Conservation (phyloP, 2,113 vertebrate genomes). For the Osmerus mordax region DNA sequence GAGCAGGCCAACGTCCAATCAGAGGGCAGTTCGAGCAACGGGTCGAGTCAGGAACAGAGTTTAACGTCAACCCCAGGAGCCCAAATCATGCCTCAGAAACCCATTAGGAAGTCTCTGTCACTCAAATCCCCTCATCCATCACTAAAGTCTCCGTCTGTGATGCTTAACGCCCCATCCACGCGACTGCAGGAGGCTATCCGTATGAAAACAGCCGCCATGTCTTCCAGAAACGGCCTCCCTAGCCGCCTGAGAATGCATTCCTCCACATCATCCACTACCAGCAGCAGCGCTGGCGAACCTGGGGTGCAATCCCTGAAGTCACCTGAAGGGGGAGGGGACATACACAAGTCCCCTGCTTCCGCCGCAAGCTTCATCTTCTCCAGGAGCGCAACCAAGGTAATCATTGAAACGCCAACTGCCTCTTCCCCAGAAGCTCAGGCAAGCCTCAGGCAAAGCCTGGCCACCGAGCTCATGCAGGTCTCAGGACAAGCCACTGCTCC, state of each 20-base stretch:
- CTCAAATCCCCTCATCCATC: conserved; percentile 66
- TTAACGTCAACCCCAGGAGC: conserved; percentile 25
- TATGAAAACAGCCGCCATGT: conserved; percentile 81
- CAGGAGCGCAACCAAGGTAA: conserved; percentile 82
- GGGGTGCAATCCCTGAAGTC: conserved; percentile 45
- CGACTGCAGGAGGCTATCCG: conserved; percentile 82
- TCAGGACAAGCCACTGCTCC: conserved; percentile 71
- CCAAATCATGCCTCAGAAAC: conserved; percentile 82
- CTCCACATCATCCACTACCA: conserved; percentile 29
- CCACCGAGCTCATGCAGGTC: conserved; percentile 80
- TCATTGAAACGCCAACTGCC: conserved; percentile 75
- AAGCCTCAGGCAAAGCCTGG: conserved; percentile 79
- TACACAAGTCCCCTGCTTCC: conserved; percentile 79
- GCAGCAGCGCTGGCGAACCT: conserved; percentile 25
- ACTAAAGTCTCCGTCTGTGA: conserved; percentile 48
- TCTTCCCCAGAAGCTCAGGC: conserved; percentile 75
- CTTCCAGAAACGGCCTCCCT: conserved; percentile 55
- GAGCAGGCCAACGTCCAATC: conserved; percentile 44
- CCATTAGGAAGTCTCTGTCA: conserved; percentile 85
- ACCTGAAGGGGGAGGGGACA: conserved; percentile 55
- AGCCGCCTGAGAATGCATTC: conserved; percentile 47
- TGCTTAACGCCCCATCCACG: conserved; percentile 61
- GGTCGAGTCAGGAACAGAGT: conserved; percentile 34
- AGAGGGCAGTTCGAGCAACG: conserved; percentile 42
- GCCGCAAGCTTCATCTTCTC: conserved; percentile 96